Base-by-base conservation (phyloP, 2,888 invertebrate species). In the Pachymerium ferrugineum region DNA sequence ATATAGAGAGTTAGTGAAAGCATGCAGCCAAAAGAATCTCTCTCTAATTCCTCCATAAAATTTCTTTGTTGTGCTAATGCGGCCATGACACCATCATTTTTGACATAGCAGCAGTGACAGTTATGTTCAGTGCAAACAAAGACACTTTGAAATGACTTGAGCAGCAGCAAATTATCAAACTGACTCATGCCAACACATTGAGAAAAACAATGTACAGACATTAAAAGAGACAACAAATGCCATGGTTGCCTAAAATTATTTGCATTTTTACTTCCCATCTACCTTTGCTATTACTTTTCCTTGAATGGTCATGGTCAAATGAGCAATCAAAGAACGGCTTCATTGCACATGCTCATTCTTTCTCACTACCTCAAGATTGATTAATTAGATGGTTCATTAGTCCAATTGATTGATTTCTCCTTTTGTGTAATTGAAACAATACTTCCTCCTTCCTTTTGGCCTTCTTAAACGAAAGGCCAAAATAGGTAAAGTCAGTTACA, bases 61-160 rank as follows among this genome's bases (percentile, higher is more conserved):
- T 10, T 54, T 10, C 3, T 22, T 54, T 54, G 47, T 54, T 54
- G 47, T 22, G 47, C 47, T 54, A 54, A 54, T 54, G 47, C 22
- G 47, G 47, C 22, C 47, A 54, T 54, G 47, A 54, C 47, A 54
- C 16, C 47, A 19, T 54, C 47, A 54, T 19, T 54, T n/a, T 54
- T 54, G 14, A 1, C 19, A 54, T 22, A 54, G 47, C 38, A 38
- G 38, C 38, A 2, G 38, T 54, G 47, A 54, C 47, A 54, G 19
- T 19, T 22, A 54, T 54, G 47, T 54, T 19, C 19, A 54, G 47
- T 54, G 47, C 47, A 54, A 54, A 54, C 47, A 54, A 54, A 54
- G 47, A n/a, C 47, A 54, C 47, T 54, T 22, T 0, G 22, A 54
- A 54, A 54, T 54, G 47, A n/a, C 19, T 47, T 47, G 16, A n/a